phyloP scores from a whole-genome alignment of 2,113 vertebrate genomes.

The Rhabdomys dilectus region DNA sequence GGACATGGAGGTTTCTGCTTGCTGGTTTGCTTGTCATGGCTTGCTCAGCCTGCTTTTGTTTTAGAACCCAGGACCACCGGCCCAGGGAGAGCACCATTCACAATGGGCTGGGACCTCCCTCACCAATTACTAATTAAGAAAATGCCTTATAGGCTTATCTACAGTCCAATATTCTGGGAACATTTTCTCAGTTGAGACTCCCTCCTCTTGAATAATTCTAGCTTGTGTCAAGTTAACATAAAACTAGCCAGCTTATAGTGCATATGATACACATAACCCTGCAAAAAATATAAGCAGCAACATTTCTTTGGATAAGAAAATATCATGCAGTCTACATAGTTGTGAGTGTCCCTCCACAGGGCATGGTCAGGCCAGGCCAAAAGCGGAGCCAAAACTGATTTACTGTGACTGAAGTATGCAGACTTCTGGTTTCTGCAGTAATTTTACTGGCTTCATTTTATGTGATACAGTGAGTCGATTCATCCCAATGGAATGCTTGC shows the following conservation, averaged over 20 bases:
- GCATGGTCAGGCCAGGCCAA: not conserved
- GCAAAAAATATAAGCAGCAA: not conserved
- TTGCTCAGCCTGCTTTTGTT: not conserved
- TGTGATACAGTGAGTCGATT: not conserved
- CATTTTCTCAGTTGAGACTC: not conserved
- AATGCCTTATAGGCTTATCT: not conserved
- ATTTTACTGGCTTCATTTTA: not conserved
- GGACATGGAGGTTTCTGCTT: not conserved
- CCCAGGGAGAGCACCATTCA: not conserved
- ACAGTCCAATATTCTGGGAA: not conserved
- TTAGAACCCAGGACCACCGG: not conserved
- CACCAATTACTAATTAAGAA: not conserved
- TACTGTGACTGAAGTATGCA: not conserved
- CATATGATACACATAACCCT: constrained; percentile 10
- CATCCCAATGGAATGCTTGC: not conserved
- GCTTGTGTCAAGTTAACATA: not conserved
- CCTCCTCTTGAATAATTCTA: not conserved
- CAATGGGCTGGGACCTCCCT: not conserved
- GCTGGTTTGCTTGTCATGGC: not conserved
- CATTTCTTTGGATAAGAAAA: constrained; percentile 37
- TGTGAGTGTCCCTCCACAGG: not conserved
- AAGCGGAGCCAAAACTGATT: not conserved
- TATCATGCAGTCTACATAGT: not conserved
- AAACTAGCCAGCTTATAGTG: not conserved
- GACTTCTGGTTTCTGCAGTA: constrained; percentile 11